Conservation (phyloP, 1,140 invertebrate species). For the Anastatus disparis region DNA sequence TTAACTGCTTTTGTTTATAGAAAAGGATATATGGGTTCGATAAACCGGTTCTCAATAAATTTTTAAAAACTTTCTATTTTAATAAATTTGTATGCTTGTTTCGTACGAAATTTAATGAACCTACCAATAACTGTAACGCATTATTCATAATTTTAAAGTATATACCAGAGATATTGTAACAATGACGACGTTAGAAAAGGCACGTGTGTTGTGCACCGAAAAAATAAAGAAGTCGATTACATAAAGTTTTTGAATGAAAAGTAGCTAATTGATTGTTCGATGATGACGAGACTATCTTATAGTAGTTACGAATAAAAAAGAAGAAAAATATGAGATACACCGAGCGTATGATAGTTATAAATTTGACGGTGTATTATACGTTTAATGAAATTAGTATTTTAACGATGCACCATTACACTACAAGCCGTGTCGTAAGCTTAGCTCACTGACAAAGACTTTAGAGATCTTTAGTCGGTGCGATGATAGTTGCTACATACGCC, state of each 20-base stretch:
- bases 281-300: slow-evolving; percentile 22
- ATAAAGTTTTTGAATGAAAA: slow-evolving; percentile 12
- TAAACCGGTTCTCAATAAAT: too few relatives aligned
- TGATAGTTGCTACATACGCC: slow-evolving; percentile 10
- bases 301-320: too few relatives aligned
- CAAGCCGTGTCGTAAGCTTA: too few relatives aligned
- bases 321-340: background rate
- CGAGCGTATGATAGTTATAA: slow-evolving; percentile 15
- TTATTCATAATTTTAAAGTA: slow-evolving; percentile 27
- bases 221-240: slow-evolving; percentile 2
- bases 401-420: slow-evolving; percentile 27
- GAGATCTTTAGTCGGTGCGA: too few relatives aligned
- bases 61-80: slow-evolving; percentile 23
- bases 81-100: slow-evolving; percentile 5
- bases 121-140: background rate
- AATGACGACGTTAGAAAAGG: too few relatives aligned
- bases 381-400: slow-evolving; percentile 41
- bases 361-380: slow-evolving; percentile 11
- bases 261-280: slow-evolving; percentile 28
- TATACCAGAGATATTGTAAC: too few relatives aligned
- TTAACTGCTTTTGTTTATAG: too few relatives aligned
- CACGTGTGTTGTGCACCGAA: too few relatives aligned
- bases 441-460: too few relatives aligned
- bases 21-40: too few relatives aligned
- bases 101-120: slow-evolving; percentile 1